Base-by-base conservation (phyloP, 1,140 invertebrate genomes). In the Ceratina calcarata region DNA sequence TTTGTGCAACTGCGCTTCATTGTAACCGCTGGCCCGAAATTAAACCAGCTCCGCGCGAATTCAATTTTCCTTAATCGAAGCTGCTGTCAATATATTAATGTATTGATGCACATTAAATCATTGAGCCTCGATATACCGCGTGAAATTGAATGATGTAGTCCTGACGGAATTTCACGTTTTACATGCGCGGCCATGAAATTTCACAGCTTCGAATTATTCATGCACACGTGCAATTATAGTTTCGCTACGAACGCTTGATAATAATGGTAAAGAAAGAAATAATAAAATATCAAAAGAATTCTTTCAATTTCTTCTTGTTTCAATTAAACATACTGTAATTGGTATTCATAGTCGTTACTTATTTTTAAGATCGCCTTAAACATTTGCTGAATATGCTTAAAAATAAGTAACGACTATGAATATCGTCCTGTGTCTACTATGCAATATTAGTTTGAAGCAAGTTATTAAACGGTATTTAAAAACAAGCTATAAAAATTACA, bases 51-150 rank as follows among this genome's bases (percentile, higher is more conserved):
- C 10, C 45, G 55, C 1, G 24, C 16, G 49, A 55, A 72, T 72
- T 78, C 27, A 65, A 78, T 78, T 72, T 72, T 78, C 69, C 68
- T 78, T 72, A 57, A 72, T 24, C 68, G 60, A 22, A 20, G 16
- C n/a, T 24, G 58, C 51, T 70, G 45, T 70, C 66, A n/a, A 77
- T 70, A 37, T 51, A 71, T 55, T 51, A 27, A 22, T 51, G 22
- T 18, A 62, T 61, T 3, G 18, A 20, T 13, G 66, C 37, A n/a
- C 37, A 61, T 77, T 77, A 70, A 69, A 70, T 70, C 66, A 77
- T 18, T 18, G 45, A 2, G 18, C 58, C 18, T 24, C 22, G 76
- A 71, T 62, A 45, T 45, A 22, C n/a, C 57, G 66, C 57, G 66
- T 62, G 61, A 77, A 77, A 77, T 70, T 32, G 57, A 77, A 69